Evolutionary conservation across 2,113 vertebrate genomes (phyloP), one percentile per base, ranked within the genome.

Genomic region (Pardalotus punctatus): DNA sequence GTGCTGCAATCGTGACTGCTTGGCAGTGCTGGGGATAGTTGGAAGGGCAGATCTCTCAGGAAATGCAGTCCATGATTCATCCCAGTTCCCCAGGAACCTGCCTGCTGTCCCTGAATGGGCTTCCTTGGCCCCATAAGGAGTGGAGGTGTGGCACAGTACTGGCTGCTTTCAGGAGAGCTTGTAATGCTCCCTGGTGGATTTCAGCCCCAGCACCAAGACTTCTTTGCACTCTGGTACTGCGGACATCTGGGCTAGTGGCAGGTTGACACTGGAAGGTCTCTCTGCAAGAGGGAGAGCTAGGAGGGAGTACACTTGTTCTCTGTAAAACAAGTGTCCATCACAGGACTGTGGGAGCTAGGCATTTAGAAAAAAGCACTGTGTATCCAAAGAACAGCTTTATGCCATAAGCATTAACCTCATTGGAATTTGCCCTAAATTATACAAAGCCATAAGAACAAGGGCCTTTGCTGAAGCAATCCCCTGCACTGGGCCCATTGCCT

Each of bases 11-110:
- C 0, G 0, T 3, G 2, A 29, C 22, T 42, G 29, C 69, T 73
- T 2, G 1, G 45, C 1, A 3, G 23, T 38, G 53, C 80, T 40
- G 60, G 54, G 51, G 3, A 50, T n/a, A 45, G 33, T 13, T 50
- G 36, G 31, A 4, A 9, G 22, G 31, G 29, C 40, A 83, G 61
- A 57, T 8, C 47, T 27, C 38, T 27, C 0, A 12, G 60, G 70
- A 85, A 81, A 51, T 9, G 11, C 15, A 47, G 28, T 18, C 27
- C 5, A 1, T 11, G 25, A 35, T 66, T 50, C 2, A 1, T 11
- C 50, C 0, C 0, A 71, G 20, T 40, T 24, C 35, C n/a, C 12
- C 3, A 8, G 64, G 45, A 87, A 35, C 10, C 25, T 5, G 1
- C 9, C 17, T 53, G 31, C 31, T 65, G 54, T 9, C 40, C 38